phyloP scores from a whole-genome alignment of 1,140 invertebrate genomes.

The Drosophila repleta region DNA sequence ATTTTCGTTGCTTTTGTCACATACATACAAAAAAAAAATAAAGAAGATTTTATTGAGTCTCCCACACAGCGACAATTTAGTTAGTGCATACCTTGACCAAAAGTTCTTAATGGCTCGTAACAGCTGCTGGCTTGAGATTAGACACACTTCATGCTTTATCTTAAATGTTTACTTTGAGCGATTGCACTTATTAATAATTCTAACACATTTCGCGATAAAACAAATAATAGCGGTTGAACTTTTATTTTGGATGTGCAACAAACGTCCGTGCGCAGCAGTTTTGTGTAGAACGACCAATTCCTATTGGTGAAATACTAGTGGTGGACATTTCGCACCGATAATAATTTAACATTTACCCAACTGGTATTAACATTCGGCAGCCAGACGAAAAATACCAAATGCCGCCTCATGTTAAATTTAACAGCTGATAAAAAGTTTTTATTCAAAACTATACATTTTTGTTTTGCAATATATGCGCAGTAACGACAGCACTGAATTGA shows the following conservation, averaged over 20 bases:
- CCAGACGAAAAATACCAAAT: conserved; percentile 3
- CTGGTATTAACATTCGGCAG: conserved; percentile 19
- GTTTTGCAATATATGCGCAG: no score
- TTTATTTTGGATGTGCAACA: not conserved
- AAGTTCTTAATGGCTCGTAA: conserved; percentile 47
- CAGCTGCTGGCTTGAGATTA: conserved; percentile 25
- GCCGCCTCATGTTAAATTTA: not conserved
- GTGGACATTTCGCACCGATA: conserved; percentile 20
- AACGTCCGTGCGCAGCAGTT: conserved; percentile 24
- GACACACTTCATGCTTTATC: conserved; percentile 60
- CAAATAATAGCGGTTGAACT: conserved; percentile 51
- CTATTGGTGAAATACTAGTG: conserved; percentile 25
- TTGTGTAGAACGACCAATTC: conserved; percentile 23
- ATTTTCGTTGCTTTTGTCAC: conserved; percentile 47
- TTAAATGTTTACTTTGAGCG: conserved; percentile 55
- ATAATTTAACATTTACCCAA: conserved; percentile 2
- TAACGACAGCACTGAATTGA: no score
- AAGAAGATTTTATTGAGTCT: conserved; percentile 64
- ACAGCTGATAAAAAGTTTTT: not conserved
- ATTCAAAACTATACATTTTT: no score
- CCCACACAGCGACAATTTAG: conserved; percentile 62
- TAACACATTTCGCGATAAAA: conserved; percentile 59
- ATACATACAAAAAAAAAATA: conserved; percentile 32
- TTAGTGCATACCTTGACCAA: conserved; percentile 57
- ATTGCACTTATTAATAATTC: conserved; percentile 49